These are phyloP conservation scores for Alethe diademata DNA, from an alignment of 2,113 vertebrate genomes.

Conservation along the genomic window DNA sequence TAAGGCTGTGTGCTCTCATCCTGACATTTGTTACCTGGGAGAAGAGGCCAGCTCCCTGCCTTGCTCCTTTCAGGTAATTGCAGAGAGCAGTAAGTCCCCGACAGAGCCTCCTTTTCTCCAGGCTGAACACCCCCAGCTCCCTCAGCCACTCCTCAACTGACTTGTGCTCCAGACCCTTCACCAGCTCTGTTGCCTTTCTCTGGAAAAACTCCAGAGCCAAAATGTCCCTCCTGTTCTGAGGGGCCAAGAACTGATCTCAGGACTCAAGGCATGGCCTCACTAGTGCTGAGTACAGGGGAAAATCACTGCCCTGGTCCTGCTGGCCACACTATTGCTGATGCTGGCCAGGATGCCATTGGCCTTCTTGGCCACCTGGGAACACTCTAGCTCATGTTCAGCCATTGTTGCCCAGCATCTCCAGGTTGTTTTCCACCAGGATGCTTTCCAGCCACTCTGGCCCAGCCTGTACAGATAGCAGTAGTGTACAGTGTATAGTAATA, in stretches of 20 bases:
- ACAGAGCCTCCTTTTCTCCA: background rate
- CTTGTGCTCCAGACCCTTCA: background rate
- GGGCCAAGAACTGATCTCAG: background rate
- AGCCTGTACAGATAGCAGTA: background rate
- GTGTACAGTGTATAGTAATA: too few relatives aligned
- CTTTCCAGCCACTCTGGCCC: background rate
- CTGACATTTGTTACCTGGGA: background rate
- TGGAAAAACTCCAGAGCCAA: background rate
- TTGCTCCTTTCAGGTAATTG: background rate
- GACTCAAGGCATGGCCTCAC: accelerated
- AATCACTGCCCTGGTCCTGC: background rate
- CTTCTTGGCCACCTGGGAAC: background rate
- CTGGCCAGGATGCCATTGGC: background rate
- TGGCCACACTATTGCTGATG: background rate
- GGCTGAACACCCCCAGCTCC: background rate
- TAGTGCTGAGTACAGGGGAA: background rate
- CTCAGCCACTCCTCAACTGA: background rate
- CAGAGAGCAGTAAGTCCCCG: background rate
- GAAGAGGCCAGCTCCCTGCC: background rate
- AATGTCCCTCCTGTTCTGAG: background rate
- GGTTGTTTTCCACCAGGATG: background rate
- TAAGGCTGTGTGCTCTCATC: background rate
- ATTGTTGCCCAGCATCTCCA: background rate
- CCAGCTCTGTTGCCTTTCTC: background rate
- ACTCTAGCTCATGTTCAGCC: accelerated